Evolutionary conservation across 2,113 vertebrate genomes (phyloP), one percentile per base, ranked within the genome.

Genomic region (Peromyscus leucopus): DNA sequence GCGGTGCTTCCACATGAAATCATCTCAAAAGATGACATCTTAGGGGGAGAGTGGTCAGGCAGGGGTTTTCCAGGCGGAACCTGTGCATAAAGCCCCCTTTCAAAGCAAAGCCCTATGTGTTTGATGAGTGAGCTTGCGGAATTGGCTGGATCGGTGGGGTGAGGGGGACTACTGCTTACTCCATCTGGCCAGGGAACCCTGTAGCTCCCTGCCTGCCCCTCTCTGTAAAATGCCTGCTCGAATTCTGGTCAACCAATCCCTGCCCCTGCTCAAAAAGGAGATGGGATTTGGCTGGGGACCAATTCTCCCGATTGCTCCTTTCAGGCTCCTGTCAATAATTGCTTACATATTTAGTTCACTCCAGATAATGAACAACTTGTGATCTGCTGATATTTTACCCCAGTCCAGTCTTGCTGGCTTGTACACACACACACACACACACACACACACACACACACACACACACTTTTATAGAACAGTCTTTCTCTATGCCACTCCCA

Each of bases 1-100:
- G 98, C 95, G 85, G 98, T 98, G 97, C 98, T 99, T 99, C 99
- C 98, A 98, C 98, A 98, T 99, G 99, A 99, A 98, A 98, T 98
- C 96, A 67, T 96, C 98, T 98, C 98, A 98, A 99, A 98, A 98
- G 98, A 92, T 93, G 97, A 98, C 98, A 98, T 98, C 97, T 98
- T 97, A 0, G 61, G 79, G 95, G 65, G 96, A 22, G 92, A 39
- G 80, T 0, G 17, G 69, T 1, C 0, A 0, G 51, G 95, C n/a
- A 61, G 86, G 74, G 72, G 36, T 94, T 97, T 97, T 98, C 97
- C 93, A 97, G 98, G 96, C 97, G 89, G 97, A 92, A 87, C 93
- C 80, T 80, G 75, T 79, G 91, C 0, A 69, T 78, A 98, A 98
- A 98, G 96, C 94, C 61, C 93, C 95, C 97, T 96, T 98, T 98